Evolutionary conservation across 92 coral and sea anemone species (phyloP).

Genomic region (Porites lobata): DNA sequence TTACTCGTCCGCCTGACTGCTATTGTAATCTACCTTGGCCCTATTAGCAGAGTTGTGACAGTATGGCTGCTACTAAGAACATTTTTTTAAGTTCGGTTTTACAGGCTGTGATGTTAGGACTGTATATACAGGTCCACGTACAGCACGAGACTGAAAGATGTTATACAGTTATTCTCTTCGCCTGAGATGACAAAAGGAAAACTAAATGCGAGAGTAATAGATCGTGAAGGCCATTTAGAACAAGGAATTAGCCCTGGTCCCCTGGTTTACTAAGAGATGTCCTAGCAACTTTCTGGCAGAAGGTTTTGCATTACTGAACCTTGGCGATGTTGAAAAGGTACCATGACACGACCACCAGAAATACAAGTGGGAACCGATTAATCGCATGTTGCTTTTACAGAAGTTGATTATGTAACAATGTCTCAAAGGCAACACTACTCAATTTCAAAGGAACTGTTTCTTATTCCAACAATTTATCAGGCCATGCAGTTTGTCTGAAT

Average conservation of each 20-base stretch:
- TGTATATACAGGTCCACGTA: neutral
- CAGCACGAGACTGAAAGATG: neutral
- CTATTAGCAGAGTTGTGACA: no score
- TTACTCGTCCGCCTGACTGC: no score
- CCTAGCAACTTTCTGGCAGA: conserved; percentile 5
- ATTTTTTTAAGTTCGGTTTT: neutral
- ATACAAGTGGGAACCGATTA: conserved; percentile 52
- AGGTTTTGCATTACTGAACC: conserved; percentile 18
- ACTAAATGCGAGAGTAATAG: conserved; percentile 25
- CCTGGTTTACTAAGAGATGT: conserved; percentile 17
- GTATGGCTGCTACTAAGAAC: no score
- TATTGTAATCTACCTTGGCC: no score
- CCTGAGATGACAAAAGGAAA: conserved; percentile 6
- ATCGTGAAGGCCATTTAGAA: conserved; percentile 7
- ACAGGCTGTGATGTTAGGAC: neutral
- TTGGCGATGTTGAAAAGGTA: neutral
- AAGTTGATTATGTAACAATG: conserved; percentile 50
- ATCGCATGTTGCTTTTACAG: conserved; percentile 48
- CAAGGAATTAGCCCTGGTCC: conserved; percentile 7
- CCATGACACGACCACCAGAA: conserved; percentile 55
- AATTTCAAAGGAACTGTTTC: no score
- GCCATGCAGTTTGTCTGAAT: no score
- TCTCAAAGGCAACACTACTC: neutral
- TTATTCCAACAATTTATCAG: no score
- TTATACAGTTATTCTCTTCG: conserved; percentile 9